Conservation (phyloP, 2,797 vertebrate species). For the Lerista edwardsae region DNA sequence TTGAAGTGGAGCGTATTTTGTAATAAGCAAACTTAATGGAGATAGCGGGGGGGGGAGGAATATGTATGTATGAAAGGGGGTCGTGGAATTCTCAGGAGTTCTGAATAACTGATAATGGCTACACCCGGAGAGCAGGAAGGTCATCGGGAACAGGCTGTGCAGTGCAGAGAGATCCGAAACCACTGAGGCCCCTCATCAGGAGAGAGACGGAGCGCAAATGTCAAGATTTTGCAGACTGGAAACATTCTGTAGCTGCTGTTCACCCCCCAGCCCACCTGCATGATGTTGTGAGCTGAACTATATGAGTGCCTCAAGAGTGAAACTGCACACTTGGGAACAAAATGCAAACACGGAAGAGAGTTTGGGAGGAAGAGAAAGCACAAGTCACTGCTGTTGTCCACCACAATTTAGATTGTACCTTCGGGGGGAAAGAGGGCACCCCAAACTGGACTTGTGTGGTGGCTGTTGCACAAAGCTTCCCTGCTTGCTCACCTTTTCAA, state of each 20-base stretch:
- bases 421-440: too few species aligned
- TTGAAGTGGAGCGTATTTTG: not conserved
- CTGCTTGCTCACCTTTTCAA: not conserved
- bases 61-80: not conserved
- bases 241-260: too few species aligned
- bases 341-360: not conserved
- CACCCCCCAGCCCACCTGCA: too few species aligned
- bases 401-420: not conserved
- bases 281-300: too few species aligned
- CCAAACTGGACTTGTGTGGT: not conserved
- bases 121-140: too few species aligned
- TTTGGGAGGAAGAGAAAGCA: not conserved
- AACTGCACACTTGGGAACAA: not conserved
- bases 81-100: not conserved
- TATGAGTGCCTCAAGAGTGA: too few species aligned
- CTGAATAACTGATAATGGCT: not conserved
- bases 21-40: too few species aligned
- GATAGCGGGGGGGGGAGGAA: too few species aligned
- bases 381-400: not conserved
- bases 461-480: not conserved
- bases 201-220: not conserved
- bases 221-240: not conserved
- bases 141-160: not conserved
- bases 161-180: not conserved
- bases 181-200: not conserved